Base-by-base conservation (phyloP, 2,888 invertebrate species). In the Cheilosia pagana region DNA sequence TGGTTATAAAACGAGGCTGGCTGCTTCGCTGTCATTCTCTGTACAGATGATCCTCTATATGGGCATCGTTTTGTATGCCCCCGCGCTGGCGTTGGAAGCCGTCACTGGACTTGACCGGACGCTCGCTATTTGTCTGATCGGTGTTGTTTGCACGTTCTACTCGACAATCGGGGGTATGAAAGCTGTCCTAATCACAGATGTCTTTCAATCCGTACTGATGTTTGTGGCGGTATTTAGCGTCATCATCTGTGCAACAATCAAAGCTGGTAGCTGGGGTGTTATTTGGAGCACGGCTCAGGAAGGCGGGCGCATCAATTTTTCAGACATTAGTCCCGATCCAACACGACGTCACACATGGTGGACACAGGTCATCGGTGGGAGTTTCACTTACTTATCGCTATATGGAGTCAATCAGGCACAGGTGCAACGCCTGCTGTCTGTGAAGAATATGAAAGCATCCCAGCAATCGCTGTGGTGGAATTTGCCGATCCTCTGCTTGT, bases 51-150 rank as follows among this genome's bases (percentile, higher is more conserved):
- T 98, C 87, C 92, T 97, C 21, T 97, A 97, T 88, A 97, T 96
- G 93, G 96, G 98, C 0, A 96, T 99, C 88, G 98, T 98, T 19
- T 92, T 99, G 8, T 99, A 97, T 91, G 98, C 98, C 0, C 98
- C 99, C 1, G 96, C 98, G 0, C 93, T 99, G 87, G 98, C 98
- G 0, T 91, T 99, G 21, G 96, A 96, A 91, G 95, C 98, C 1
- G 95, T 97, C 35, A 97, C 97, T 1, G 96, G 96, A n/a, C 92
- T 97, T 7, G 94, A 94, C 81, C 94, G 95, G 92, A 90, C 94
- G 31, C 93, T 94, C 86, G 96, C 97, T 1, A 96, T 97, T 87
- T 90, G 97, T 72, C 88, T 89, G 35, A 89, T 88, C 90, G 94
- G 95, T 1, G 89, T 96, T 55, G 96, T 95, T 3, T 97, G 97